Base-by-base conservation (phyloP, 2,797 vertebrate genomes). In the Coranthus polyacanthus region DNA sequence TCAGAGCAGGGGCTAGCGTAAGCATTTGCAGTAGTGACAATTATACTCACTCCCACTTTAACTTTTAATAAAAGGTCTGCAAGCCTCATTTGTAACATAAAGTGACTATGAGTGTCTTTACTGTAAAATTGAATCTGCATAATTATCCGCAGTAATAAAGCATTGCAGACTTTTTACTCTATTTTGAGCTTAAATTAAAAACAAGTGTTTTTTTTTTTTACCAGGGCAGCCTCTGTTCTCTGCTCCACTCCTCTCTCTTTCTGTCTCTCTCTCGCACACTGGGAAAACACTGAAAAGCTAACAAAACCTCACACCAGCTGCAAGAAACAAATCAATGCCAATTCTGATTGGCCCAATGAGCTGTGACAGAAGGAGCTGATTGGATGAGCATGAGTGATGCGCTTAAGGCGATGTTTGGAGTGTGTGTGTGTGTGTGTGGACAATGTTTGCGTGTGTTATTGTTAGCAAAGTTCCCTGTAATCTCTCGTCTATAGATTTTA, bases 401-500 rank as follows among this genome's bases (percentile, higher is more conserved):
- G 37, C 61, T 49, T 12, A 36, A 53, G 65, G 66, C 71, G 39
- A 36, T 36, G 56, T 58, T 51, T 41, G 46, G 15, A 57, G 9
- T 45, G 45, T 63, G 39, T 56, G 42, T 17, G 42, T 17, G 12
- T 43, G 39, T 16, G 47, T 26, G 45, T 32, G 13, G 26, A 29
- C 3, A 29, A 6, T 26, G 41, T 45, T 2, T 36, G 18, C 22
- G 24, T 53, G 49, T 71, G 64, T 68, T 66, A 42, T 41, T 65
- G 45, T 63, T 49, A 13, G 29, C 22, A 41, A 69, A 51, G 46
- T 65, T 79, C 49, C 45, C 15, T 65, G 44, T 79, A 79, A 85
- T 79, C 67, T 70, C 16, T 55, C 42, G 2, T 45, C 36, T 77
- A 86, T 73, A 72, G 84, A 88, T 86, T 88, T 81, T 72, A 54